These are phyloP conservation scores for Takifugu rubripes DNA, from an alignment of 2,797 vertebrate genomes.

Conservation along the genomic window DNA sequence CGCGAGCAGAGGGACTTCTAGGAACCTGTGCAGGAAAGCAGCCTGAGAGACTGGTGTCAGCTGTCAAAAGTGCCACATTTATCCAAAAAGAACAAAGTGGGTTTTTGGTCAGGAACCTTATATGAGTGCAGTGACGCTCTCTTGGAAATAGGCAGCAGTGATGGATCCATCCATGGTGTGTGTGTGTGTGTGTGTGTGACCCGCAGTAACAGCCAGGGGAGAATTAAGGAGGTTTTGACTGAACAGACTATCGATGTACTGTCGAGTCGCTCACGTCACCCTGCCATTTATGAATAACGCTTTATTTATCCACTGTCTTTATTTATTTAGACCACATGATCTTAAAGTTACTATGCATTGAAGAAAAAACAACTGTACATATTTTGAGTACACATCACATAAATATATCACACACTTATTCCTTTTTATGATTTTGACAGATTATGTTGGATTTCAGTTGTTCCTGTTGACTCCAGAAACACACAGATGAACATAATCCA, in stretches of 20 bases:
- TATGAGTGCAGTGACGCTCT: too few species aligned
- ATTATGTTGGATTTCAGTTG: slow-evolving; percentile 30
- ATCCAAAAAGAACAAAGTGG: not conserved
- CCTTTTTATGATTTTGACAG: slow-evolving; percentile 27
- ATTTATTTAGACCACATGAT: slow-evolving; percentile 74
- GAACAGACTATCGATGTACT: slow-evolving; percentile 14
- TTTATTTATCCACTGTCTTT: slow-evolving; percentile 71
- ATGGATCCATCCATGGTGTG: too few species aligned
- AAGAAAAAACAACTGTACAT: slow-evolving; percentile 59
- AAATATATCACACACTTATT: slow-evolving; percentile 55
- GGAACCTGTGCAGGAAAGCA: slow-evolving; percentile 1
- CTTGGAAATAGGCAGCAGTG: not conserved
- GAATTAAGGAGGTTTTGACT: slow-evolving; percentile 33
- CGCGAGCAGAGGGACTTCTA: slow-evolving; percentile 33
- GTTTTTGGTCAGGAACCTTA: too few species aligned
- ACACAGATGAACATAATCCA: slow-evolving; percentile 28
- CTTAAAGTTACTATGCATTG: slow-evolving; percentile 76
- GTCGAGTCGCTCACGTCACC: slow-evolving; percentile 15
- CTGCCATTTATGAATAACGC: slow-evolving; percentile 51
- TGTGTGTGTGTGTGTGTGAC: not conserved
- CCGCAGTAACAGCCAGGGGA: slow-evolving; percentile 6
- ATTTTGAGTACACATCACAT: slow-evolving; percentile 55
- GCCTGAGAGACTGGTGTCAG: not conserved
- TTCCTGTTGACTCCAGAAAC: not conserved
- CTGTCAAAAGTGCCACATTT: slow-evolving; percentile 21